Base-by-base conservation (phyloP, 1,140 invertebrate species). In the Copidosoma floridanum region DNA sequence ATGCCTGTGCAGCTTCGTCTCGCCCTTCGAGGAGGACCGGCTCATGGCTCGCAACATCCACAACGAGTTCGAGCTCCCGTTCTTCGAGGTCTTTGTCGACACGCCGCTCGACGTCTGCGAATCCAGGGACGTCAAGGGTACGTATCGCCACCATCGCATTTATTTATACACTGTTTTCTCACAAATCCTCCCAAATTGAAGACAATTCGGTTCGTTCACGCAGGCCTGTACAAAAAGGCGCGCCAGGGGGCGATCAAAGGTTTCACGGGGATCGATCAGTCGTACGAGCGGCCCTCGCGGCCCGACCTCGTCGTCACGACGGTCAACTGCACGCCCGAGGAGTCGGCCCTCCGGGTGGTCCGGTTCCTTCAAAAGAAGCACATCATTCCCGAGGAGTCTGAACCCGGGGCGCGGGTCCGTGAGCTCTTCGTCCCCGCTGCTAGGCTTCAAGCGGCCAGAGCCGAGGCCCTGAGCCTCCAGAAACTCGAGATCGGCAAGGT, bases 201-300 rank as follows among this genome's bases (percentile, higher is more conserved):
- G n/a, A n/a, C n/a, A n/a, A n/a, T n/a, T n/a, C n/a, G n/a, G n/a
- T n/a, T n/a, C n/a, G n/a, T n/a, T n/a, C 46, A n/a, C 16, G 14
- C 35, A 62, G 60, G 97, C 0, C 83, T 99, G 4, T 99, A 99
- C 79, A 97, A 98, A 77, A 99, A 98, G 78, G 98, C 97, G 1
- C 84, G 97, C 46, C 88, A 92, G 62, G 97, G 97, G 37, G 78
- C 88, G 43, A 97, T 99, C 56, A 95, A 93, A 87, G 93, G 94
- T 16, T 99, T 99, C 73, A 99, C 97, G 62, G 97, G 97, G n/a
- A 95, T 99, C 57, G 96, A 98, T 73, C 91, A 95, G 65, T 86
- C 86, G 41, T 99, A 99, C 78, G 95, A 99, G 75, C 84, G 85
- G 20, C 97, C 97, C 0, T 83, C 86, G 60, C 85, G 87, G 52